These are phyloP conservation scores for Diachasma alloeum DNA, from an alignment of 1,140 invertebrate species.

Conservation along the genomic window DNA sequence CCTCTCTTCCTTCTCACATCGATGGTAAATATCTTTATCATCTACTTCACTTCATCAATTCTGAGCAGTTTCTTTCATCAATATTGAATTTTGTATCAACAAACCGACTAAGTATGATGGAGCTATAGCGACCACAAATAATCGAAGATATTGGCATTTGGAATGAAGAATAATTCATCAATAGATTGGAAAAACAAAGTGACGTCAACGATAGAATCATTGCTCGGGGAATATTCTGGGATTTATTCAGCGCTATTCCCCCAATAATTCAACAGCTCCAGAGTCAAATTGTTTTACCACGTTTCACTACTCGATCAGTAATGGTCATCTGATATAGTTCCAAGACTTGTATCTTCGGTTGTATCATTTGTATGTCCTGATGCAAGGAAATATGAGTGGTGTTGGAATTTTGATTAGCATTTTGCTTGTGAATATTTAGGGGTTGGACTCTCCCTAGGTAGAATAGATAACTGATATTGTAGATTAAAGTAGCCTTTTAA, in stretches of 20 bases:
- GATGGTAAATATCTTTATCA: background rate
- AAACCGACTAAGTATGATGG: background rate
- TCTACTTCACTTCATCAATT: background rate
- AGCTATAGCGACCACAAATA: background rate
- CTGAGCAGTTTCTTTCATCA: background rate
- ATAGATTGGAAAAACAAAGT: background rate
- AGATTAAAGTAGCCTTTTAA: conserved; percentile 56
- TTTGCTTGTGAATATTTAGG: background rate
- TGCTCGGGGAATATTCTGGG: no score
- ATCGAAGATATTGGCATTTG: no score
- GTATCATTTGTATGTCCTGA: background rate
- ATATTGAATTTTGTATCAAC: background rate
- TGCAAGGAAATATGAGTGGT: background rate
- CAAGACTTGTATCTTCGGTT: background rate
- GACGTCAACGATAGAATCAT: no score
- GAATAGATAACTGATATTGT: conserved; percentile 37
- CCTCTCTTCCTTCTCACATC: background rate
- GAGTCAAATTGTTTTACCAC: no score
- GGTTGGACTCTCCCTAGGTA: background rate
- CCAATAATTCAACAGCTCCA: no score
- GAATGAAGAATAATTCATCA: no score
- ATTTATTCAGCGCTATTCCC: no score
- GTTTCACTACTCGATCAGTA: no score
- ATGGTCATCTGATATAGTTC: background rate
- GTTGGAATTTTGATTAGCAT: background rate